Base-by-base conservation (phyloP, 1,140 invertebrate species). In the Lepidurus apus region DNA sequence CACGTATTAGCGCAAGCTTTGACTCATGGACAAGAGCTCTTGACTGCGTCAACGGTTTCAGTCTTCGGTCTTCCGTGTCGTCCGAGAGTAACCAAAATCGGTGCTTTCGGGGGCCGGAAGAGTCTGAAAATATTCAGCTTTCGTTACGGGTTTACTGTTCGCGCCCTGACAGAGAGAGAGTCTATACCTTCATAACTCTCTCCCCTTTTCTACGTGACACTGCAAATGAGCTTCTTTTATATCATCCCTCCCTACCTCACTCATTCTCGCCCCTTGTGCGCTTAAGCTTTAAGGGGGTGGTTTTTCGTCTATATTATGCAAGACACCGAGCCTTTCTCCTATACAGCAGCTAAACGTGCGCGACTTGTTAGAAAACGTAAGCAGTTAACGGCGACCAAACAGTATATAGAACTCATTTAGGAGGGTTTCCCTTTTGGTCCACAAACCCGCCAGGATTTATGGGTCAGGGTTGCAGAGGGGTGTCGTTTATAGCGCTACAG, bases 161-260 rank as follows among this genome's bases (percentile, higher is more conserved):
- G 34, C 34, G 34, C 34, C 34, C 3, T 0, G 34, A 34, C 34
- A 2, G 34, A 34, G 34, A 34, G 34, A 34, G 53, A 65, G 21
- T n/a, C 53, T 13, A 65, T 34, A 34, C 34, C 53, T 65, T 65
- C 53, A 65, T 65, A 65, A 17, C 53, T 65, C 34, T 65, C 53
- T 65, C 13, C 53, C 53, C 53, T 65, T 34, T 34, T 13, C 53
- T 65, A 65, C 53, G 53, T 65, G 53, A 65, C 53, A 65, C 53
- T 65, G 53, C 53, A 65, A 65, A 13, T 21, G 53, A 65, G 53
- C 53, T 65, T 65, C 53, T 65, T 65, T 65, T 65, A 65, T 65
- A 65, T 65, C 53, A 17, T 65, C 53, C 53, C 53, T 65, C 53
- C 53, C 53, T 17, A 7, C 53, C 53, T 65, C 53, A n/a, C 53